Base-by-base conservation (phyloP, 2,113 vertebrate species). In the Dipodomys merriami region DNA sequence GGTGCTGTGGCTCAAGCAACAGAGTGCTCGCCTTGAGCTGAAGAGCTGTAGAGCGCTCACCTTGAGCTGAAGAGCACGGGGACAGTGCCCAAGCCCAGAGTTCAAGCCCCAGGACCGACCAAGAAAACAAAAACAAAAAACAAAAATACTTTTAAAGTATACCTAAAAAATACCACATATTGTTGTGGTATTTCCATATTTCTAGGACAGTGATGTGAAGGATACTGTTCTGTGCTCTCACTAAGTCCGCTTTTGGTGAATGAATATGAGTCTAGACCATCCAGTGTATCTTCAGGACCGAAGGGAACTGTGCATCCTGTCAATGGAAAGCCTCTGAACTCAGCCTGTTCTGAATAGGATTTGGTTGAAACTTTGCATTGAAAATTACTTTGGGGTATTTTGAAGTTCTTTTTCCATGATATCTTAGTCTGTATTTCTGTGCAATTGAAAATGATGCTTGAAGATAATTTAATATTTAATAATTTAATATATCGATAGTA, bases 281-380 rank as follows among this genome's bases (percentile, higher is more conserved):
- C 80, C 53, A 57, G 11, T 93, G 29, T 35, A 15, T 81, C 73
- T 39, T 39, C 39, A 39, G 39, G 39, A 39, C 39, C 5, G 39
- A 39, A 39, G 39, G 39, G 39, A 39, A 39, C 39, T 39, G n/a
- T 39, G 80, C 53, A 89, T 10, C 29, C 65, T 65, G n/a, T 25
- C 46, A 83, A 9, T 39, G 71, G 65, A 82, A 20, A 15, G 89
- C 49, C 19, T 91, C 67, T 90, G 10, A 86, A 16, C 84, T 96
- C n/a, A 68, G 6, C 53, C 15, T 16, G 2, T 77, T 90, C 94
- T 91, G 19, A 83, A 25, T 16, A 80, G 79, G 12, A 67, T 86
- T 86, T 96, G 74, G 10, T 69, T 88, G 65, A 69, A 93, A 86
- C 30, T 92, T 65, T 88, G n/a, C 62, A 65, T 44, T 87, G 68